Evolutionary conservation across 2,797 vertebrate genomes (phyloP).

Genomic region (Enteromius unitaeniatus): DNA sequence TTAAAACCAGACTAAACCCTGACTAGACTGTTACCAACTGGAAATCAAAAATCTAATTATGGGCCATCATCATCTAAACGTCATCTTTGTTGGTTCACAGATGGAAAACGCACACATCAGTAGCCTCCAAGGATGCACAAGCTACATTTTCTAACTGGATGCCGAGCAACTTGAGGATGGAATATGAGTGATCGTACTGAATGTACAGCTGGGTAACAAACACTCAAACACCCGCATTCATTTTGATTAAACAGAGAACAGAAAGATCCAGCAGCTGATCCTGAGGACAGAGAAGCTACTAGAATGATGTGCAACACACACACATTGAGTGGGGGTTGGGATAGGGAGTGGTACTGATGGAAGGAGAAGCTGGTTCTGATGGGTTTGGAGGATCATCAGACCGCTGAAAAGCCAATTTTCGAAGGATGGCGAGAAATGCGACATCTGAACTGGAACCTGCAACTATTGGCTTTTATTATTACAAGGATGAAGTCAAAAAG

Average conservation of each 20-base stretch:
- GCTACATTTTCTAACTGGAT: slow-evolving; percentile 14
- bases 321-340: slow-evolving; percentile 50
- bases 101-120: slow-evolving; percentile 42
- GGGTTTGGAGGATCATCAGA: slow-evolving; percentile 43
- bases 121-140: slow-evolving; percentile 15
- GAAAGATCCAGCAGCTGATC: slow-evolving; percentile 40
- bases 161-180: slow-evolving; percentile 4
- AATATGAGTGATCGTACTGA: background rate
- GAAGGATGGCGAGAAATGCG: background rate
- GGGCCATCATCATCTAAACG: slow-evolving; percentile 19
- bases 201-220: slow-evolving; percentile 7
- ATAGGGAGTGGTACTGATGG: slow-evolving; percentile 50
- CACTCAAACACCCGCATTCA: background rate
- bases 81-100: slow-evolving; percentile 32
- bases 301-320: slow-evolving; percentile 35
- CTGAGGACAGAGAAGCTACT: slow-evolving; percentile 43
- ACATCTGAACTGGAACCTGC: slow-evolving; percentile 15
- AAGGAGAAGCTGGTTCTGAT: slow-evolving; percentile 49
- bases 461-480: slow-evolving; percentile 1
- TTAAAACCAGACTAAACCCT: background rate
- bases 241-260: slow-evolving; percentile 41
- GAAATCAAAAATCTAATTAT: slow-evolving; percentile 12
- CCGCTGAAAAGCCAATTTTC: background rate
- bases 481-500: background rate
- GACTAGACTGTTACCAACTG: background rate